A percentile compares a stretch with the other conserved stretches of the same genome.
Conservation (phyloP, 1,140 invertebrate genomes). For the Littorina saxatilis region DNA sequence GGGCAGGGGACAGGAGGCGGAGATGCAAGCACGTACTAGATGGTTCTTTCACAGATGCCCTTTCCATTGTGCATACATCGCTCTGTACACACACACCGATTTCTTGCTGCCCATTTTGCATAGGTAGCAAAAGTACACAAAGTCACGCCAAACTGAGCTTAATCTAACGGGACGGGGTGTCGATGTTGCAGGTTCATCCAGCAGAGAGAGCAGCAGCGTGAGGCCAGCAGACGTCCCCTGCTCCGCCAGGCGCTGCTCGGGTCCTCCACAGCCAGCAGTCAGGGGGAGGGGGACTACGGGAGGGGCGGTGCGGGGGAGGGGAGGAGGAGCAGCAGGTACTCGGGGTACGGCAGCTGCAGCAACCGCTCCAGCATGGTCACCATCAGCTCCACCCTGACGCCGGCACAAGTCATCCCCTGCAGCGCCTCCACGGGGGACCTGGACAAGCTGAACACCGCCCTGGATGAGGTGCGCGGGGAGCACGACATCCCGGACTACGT, state of each 20-base stretch:
- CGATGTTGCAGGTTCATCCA: background rate
- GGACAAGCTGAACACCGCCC: constrained; percentile 35
- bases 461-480: constrained; percentile 10
- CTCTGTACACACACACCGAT: no score
- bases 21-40: no score
- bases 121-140: no score
- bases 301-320: background rate
- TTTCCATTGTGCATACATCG: no score
- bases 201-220: constrained; percentile 22
- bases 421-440: constrained; percentile 41
- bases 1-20: no score
- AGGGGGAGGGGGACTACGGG: background rate
- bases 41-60: no score
- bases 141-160: no score
- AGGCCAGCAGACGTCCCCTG: constrained; percentile 16
- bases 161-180: no score
- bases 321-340: background rate
- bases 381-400: background rate
- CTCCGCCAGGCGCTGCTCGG: constrained; percentile 33
- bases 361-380: constrained; percentile 4
- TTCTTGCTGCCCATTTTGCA: no score
- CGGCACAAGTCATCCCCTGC: constrained; percentile 22
- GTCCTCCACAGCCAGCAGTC: constrained; percentile 15
- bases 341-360: constrained; percentile 31
- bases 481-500: background rate